Percentiles rank a stretch among this genome's conserved stretches.
phyloP scores from a whole-genome alignment of 2,113 vertebrate genomes.

The Cololabis saira region DNA sequence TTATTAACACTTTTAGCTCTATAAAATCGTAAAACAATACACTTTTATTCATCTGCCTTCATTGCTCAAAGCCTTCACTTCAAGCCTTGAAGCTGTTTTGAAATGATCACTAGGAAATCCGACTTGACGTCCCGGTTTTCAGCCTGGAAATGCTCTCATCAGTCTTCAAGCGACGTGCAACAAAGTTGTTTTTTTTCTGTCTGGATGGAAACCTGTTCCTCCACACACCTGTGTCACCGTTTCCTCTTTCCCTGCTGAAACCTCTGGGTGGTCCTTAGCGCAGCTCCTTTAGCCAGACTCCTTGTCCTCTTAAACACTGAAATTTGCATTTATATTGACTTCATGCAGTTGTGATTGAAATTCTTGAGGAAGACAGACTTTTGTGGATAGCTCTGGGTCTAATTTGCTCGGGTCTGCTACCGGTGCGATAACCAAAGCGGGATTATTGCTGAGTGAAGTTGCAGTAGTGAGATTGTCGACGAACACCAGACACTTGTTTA shows the following conservation, averaged over 20 bases:
- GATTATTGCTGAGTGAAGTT: constrained; percentile 54
- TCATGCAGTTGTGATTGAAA: constrained; percentile 56
- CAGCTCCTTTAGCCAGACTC: constrained; percentile 46
- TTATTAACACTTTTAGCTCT: no score
- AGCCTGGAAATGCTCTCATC: constrained; percentile 51
- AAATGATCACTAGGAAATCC: constrained; percentile 53
- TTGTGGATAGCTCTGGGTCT: constrained; percentile 45
- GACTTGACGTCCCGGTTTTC: constrained; percentile 57
- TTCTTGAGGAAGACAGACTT: constrained; percentile 49
- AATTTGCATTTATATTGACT: constrained; percentile 77
- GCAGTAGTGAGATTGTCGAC: constrained; percentile 14
- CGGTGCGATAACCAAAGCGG: constrained; percentile 50
- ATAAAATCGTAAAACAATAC: no score
- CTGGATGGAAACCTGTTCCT: neutral
- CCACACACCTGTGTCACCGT: constrained; percentile 25
- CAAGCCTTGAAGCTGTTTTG: constrained; percentile 12
- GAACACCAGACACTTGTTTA: constrained; percentile 20
- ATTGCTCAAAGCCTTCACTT: no score
- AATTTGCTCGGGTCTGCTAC: constrained; percentile 58
- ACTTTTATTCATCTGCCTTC: no score
- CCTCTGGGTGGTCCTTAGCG: constrained; percentile 28
- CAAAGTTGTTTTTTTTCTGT: constrained; percentile 5
- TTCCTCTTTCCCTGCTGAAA: constrained; percentile 26
- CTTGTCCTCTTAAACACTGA: constrained; percentile 60
- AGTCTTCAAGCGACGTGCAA: constrained; percentile 34